Percentiles rank a stretch among this genome's conserved stretches.
These are phyloP conservation scores for Pterocles gutturalis DNA, from an alignment of 2,113 vertebrate species.

Conservation along the genomic window DNA sequence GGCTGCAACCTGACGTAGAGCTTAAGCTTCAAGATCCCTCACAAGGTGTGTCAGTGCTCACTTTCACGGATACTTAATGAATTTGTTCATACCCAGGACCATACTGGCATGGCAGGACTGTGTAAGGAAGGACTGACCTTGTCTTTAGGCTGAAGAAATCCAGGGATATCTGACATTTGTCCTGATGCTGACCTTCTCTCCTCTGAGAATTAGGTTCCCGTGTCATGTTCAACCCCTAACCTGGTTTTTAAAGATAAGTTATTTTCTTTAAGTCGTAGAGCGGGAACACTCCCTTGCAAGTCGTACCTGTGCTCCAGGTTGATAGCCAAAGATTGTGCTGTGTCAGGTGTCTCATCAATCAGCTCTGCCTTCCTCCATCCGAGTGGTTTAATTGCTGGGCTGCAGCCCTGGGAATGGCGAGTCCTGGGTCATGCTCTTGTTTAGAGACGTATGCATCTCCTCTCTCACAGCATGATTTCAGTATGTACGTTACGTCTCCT, in stretches of 20 bases:
- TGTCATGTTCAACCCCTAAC: not conserved
- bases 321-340: not conserved
- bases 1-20: not conserved
- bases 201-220: not conserved
- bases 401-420: not conserved
- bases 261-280: not conserved
- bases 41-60: not conserved
- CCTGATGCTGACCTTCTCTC: not conserved
- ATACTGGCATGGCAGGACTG: not conserved
- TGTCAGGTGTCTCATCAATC: no score
- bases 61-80: not conserved
- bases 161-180: not conserved
- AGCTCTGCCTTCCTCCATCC: not conserved
- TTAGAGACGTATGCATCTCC: fast-evolving
- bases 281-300: not conserved
- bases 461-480: not conserved
- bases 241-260: not conserved
- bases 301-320: not conserved
- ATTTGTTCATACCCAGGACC: fast-evolving
- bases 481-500: fast-evolving
- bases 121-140: not conserved
- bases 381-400: not conserved
- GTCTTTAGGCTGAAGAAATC: not conserved
- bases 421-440: not conserved
- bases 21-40: not conserved